Evolutionary conservation across 2,888 invertebrate genomes (phyloP), one percentile per base, ranked within the genome.

Genomic region (Netelia fuscicornis): DNA sequence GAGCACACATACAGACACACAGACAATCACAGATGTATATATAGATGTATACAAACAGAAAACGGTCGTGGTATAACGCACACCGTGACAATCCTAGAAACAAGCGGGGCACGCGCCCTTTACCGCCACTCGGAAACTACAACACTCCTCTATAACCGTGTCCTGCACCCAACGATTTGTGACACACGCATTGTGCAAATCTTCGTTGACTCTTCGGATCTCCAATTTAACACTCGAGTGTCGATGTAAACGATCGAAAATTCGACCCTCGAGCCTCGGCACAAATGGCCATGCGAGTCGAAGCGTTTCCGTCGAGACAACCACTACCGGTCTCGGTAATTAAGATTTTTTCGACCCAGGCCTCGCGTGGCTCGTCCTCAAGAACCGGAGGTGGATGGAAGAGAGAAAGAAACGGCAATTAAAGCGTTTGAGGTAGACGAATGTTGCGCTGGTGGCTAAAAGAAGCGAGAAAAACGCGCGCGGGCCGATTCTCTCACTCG

Each of bases 51-150:
- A 68, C 72, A 77, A 67, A 79, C 58, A 77, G 23, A 68, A n/a
- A 67, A 62, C 76, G 62, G 54, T 20, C 72, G 71, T 64, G 78
- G 65, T 77, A 77, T 77, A 83, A 60, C 87, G 83, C 87, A 85
- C 89, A 90, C 88, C 88, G 90, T 89, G 92, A 92, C 92, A 93
- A 91, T 93, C 90, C 91, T 91, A 92, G 93, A 93, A 92, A 91
- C 90, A 89, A 83, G 72, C 75, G 89, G 88, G 89, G 89, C 91
- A 91, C 92, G 92, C 89, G 90, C 89, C 88, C 83, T 85, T 75
- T 77, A 64, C 78, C 65, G 80, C 85, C 82, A 85, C 84, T 87
- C 82, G 70, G 37, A 86, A 86, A 52, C 52, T 65, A 58, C 62
- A 42, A 37, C 60, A 62, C 62, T 65, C 54, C 62, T 60, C 11